Evolutionary conservation across 92 coral and sea anemone species (phyloP), one percentile per base, ranked within the genome.

Genomic region (Siderastrea radians): DNA sequence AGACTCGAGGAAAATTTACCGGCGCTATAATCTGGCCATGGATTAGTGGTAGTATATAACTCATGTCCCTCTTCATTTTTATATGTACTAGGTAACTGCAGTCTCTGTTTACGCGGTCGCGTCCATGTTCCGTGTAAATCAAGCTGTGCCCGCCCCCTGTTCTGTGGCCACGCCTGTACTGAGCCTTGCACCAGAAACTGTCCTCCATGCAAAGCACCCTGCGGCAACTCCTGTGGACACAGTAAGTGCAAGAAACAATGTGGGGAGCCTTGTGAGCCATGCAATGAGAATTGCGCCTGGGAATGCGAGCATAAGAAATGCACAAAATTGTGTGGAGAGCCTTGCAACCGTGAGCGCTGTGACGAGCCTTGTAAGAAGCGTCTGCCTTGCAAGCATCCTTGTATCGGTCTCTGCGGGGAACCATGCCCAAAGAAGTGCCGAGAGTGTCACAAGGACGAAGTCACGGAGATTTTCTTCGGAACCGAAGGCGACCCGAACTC

Each of bases 341-440:
- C 82, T n/a, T 97, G 99, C 53, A 63, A 97, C 52, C 92, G 99
- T 3, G 84, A 61, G 1, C 82, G 99, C 15, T 97, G 99, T 59
- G 59, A 93, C 82, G 54, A 76, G n/a, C 93, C 93, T 0, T 97
- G 99, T 43, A 16, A 12, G 49, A 86, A 95, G 82, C 81, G 0
- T 3, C 84, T 97, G 5, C 62, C 73, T 48, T 97, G 99, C 66
- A 58, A 8, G 47, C 99, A 97, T 69, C 93, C 87, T 1, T 93
- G 99, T 65, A 93, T 95, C n/a, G 99, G 99, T 58, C 90, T 97
- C 80, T 97, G 99, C 72, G 99, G 99, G 55, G 99, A 97, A 70
- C 82, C 67, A 53, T 96, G 99, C 79, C 99, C 99, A 15, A 88
- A 85, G 80, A 96, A 96, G 82, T 96, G 99, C 84, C 93, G 98